These are phyloP conservation scores for Loris lydekkerianus DNA, from an alignment of 2,797 vertebrate genomes.

Conservation along the genomic window DNA sequence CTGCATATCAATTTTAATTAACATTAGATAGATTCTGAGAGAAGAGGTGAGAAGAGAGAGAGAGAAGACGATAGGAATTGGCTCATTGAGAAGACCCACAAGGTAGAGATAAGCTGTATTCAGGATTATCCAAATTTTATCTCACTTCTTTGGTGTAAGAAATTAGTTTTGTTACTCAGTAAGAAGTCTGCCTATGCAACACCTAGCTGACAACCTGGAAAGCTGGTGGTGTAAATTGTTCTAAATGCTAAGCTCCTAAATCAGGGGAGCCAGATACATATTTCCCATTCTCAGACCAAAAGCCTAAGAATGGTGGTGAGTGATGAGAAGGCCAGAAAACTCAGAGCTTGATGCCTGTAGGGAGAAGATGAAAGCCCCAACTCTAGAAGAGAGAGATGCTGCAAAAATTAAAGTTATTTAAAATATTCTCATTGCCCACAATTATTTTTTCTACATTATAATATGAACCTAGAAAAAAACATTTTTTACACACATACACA, in stretches of 20 bases:
- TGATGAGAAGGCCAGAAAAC: not conserved
- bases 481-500: too few relatives aligned
- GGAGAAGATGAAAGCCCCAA: rapidly evolving
- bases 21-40: not conserved
- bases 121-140: not conserved
- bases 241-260: not conserved
- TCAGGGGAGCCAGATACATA: not conserved
- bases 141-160: not conserved
- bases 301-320: not conserved
- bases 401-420: not conserved
- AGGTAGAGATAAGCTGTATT: not conserved
- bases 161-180: not conserved
- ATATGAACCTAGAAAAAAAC: not conserved
- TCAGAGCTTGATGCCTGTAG: too few relatives aligned
- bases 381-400: not conserved
- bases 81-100: not conserved
- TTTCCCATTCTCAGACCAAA: not conserved
- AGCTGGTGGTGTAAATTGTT: not conserved
- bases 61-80: not conserved
- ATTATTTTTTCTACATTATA: not conserved
- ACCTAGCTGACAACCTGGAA: not conserved
- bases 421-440: not conserved
- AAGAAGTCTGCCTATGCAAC: not conserved
- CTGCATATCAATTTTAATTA: not conserved
- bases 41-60: not conserved